Evolutionary conservation across 2,888 invertebrate species (phyloP).

Genomic region (Pilophorus perplexus): DNA sequence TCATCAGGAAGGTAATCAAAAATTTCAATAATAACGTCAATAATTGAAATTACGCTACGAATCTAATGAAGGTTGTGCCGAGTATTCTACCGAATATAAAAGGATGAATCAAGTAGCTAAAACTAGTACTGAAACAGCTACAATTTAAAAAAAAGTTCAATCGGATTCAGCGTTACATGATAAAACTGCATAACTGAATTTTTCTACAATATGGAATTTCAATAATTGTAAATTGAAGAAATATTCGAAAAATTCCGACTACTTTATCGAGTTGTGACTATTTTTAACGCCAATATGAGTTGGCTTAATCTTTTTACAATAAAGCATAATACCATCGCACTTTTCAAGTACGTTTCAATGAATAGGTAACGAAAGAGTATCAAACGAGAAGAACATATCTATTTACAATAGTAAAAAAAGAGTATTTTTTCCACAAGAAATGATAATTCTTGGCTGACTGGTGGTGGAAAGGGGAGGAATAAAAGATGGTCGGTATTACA

Average conservation of each 20-base stretch:
- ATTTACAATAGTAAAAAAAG: too few relatives aligned
- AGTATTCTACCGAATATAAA: constrained; percentile 3
- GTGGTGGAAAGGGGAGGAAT: too few relatives aligned
- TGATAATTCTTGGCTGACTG: too few relatives aligned
- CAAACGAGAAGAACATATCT: constrained; percentile 1
- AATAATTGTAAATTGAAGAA: neutral
- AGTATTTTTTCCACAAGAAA: too few relatives aligned
- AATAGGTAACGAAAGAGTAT: neutral
- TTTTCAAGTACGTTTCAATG: constrained; percentile 20
- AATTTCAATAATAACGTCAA: too few relatives aligned
- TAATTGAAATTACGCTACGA: too few relatives aligned
- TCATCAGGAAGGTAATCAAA: too few relatives aligned
- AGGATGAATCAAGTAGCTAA: neutral
- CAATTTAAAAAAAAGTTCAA: too few relatives aligned
- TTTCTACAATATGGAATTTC: neutral
- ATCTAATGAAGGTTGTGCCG: constrained; percentile 12
- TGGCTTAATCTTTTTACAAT: constrained; percentile 19
- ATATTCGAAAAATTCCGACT: constrained; percentile 1
- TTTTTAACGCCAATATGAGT: constrained; percentile 10
- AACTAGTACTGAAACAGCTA: neutral
- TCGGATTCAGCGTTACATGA: too few relatives aligned
- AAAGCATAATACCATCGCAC: constrained; percentile 36
- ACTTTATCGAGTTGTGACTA: constrained; percentile 5
- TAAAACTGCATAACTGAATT: too few relatives aligned
- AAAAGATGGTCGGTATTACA: neutral